These are phyloP conservation scores for Drosophila histrio DNA, from an alignment of 2,888 invertebrate genomes.

Conservation along the genomic window DNA sequence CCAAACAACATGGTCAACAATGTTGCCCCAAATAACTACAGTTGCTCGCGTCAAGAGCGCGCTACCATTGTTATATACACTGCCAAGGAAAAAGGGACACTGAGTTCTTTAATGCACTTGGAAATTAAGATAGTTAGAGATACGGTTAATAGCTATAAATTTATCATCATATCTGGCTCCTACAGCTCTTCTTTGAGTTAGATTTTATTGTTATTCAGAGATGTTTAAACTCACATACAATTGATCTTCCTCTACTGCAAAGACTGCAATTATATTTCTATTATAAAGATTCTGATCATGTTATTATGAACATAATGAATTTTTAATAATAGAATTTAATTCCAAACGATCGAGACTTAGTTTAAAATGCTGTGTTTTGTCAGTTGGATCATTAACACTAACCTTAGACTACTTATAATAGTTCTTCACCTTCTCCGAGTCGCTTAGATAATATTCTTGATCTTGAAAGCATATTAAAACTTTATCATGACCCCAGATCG, in stretches of 20 bases:
- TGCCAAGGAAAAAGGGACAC: background rate
- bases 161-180: too few species aligned
- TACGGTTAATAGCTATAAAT: too few species aligned
- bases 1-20: slow-evolving; percentile 59
- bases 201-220: too few species aligned
- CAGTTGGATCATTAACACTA: too few species aligned
- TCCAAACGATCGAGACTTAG: too few species aligned
- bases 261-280: background rate
- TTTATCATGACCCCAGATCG: slow-evolving; percentile 2
- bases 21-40: slow-evolving; percentile 30
- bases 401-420: background rate
- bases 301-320: background rate
- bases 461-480: slow-evolving; percentile 1
- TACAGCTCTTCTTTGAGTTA: too few species aligned
- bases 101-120: background rate
- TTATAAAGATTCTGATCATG: background rate
- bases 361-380: too few species aligned
- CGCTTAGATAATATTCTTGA: background rate
- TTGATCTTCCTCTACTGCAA: background rate
- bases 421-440: background rate
- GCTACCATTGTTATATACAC: slow-evolving; percentile 27
- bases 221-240: too few species aligned
- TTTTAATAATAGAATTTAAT: background rate
- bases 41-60: slow-evolving; percentile 8
- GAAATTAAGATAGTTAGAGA: background rate